phyloP scores from a whole-genome alignment of 2,888 invertebrate genomes.

The Eupithecia vulgata region DNA sequence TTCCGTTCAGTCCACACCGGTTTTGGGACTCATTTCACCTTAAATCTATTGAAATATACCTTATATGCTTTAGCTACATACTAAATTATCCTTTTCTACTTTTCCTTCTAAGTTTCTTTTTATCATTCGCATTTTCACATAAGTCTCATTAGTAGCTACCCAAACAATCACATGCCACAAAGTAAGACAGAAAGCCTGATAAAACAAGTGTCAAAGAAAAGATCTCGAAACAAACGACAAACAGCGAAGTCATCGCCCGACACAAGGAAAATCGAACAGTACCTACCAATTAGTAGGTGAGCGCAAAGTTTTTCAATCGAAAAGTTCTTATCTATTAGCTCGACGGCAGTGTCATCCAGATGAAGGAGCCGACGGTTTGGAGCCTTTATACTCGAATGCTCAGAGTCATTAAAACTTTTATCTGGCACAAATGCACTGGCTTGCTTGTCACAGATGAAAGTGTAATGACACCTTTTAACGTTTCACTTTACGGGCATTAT shows the following conservation, averaged over 20 bases:
- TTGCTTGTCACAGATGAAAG: slow-evolving; percentile 37
- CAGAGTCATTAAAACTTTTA: slow-evolving; percentile 72
- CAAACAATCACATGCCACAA: background rate
- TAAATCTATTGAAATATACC: no score
- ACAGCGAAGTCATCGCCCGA: slow-evolving; percentile 37
- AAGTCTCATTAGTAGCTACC: background rate
- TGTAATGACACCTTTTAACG: slow-evolving; percentile 2
- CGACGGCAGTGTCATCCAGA: slow-evolving; percentile 56
- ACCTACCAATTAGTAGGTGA: slow-evolving; percentile 45
- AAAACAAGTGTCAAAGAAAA: slow-evolving; percentile 45
- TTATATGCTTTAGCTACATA: background rate
- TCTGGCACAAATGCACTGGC: slow-evolving; percentile 65
- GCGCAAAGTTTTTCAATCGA: slow-evolving; percentile 56
- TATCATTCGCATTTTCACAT: background rate
- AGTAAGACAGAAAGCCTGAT: background rate
- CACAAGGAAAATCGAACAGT: slow-evolving; percentile 37
- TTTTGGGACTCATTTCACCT: no score
- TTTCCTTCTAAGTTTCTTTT: background rate
- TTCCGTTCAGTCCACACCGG: no score
- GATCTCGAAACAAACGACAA: slow-evolving; percentile 45
- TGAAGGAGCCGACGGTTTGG: slow-evolving; percentile 56
- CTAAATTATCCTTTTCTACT: background rate
- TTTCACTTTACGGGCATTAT: slow-evolving; percentile 11
- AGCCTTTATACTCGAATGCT: slow-evolving; percentile 63
- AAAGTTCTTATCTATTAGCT: slow-evolving; percentile 65